phyloP scores from a whole-genome alignment of 2,113 vertebrate genomes.

The Halichoeres trimaculatus region DNA sequence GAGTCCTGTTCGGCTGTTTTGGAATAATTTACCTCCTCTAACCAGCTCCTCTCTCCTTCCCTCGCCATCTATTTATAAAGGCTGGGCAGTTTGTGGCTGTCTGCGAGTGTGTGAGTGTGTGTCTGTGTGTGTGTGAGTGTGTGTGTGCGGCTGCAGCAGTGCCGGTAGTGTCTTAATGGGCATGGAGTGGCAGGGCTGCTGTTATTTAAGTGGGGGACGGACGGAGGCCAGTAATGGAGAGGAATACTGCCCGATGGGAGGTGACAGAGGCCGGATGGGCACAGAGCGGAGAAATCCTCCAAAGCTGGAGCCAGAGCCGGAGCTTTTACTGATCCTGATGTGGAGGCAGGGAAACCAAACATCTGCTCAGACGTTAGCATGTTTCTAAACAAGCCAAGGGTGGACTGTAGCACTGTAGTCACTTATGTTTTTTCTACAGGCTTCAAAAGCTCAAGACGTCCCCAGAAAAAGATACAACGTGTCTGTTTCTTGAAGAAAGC shows the following conservation, averaged over 20 bases:
- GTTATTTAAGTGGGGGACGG: constrained; percentile 81
- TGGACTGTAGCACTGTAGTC: no score
- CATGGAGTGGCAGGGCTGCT: constrained; percentile 78
- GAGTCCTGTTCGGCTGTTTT: constrained; percentile 73
- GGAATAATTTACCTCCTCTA: constrained; percentile 84
- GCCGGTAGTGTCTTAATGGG: constrained; percentile 77
- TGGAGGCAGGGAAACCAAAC: neutral
- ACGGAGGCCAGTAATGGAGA: constrained; percentile 78
- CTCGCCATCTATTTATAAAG: constrained; percentile 81
- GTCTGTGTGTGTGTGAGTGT: no score
- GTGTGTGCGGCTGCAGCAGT: constrained; percentile 45
- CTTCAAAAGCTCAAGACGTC: no score
- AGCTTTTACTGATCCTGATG: constrained; percentile 9
- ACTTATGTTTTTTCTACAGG: no score
- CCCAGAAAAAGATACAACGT: no score
- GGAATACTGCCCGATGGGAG: constrained; percentile 73
- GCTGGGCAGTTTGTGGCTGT: constrained; percentile 42
- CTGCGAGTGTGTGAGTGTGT: no score
- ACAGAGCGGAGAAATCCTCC: constrained; percentile 42
- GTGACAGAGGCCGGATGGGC: constrained; percentile 64
- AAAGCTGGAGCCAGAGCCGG: constrained; percentile 21
- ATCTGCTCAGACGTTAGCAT: no score
- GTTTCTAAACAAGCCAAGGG: no score
- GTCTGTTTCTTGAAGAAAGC: no score
- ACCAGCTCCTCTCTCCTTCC: constrained; percentile 62